Conservation (phyloP, 2,797 vertebrate species). For the Psittacula derbiana region DNA sequence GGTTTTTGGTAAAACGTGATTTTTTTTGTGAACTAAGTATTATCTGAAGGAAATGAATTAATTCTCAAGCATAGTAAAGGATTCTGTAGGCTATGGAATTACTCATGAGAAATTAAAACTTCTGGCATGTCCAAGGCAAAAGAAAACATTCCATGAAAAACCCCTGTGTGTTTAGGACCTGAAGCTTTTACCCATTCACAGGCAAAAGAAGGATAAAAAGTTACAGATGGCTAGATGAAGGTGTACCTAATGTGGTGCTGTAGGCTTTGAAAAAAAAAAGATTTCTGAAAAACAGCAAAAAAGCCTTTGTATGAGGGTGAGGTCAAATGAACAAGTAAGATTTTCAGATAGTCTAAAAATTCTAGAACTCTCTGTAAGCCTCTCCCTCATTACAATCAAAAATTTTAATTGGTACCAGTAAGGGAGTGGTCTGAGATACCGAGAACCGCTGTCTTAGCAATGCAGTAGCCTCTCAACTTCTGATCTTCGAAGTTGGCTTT, state of each 20-base stretch:
- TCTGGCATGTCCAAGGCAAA: not conserved
- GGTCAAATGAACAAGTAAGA: not conserved
- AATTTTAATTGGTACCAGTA: not conserved
- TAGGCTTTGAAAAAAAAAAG: not conserved
- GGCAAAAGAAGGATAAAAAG: not conserved
- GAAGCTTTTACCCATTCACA: not conserved
- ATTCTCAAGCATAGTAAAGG: not conserved
- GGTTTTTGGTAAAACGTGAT: not conserved
- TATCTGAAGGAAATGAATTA: not conserved
- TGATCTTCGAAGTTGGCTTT: not conserved
- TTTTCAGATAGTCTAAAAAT: not conserved
- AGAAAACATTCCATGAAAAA: not conserved
- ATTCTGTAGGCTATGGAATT: not conserved
- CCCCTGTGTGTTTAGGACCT: not conserved
- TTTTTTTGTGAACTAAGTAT: not conserved
- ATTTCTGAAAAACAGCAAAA: not conserved
- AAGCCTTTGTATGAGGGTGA: not conserved
- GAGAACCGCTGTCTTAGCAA: not conserved
- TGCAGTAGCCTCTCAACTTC: not conserved
- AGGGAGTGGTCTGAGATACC: not conserved
- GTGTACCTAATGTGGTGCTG: not conserved
- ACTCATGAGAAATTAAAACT: not conserved
- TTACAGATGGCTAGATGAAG: not conserved
- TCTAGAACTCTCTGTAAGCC: not conserved
- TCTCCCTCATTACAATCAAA: not conserved